Evolutionary conservation across 2,113 vertebrate species (phyloP).

Genomic region (Phrynocephalus versicolor): DNA sequence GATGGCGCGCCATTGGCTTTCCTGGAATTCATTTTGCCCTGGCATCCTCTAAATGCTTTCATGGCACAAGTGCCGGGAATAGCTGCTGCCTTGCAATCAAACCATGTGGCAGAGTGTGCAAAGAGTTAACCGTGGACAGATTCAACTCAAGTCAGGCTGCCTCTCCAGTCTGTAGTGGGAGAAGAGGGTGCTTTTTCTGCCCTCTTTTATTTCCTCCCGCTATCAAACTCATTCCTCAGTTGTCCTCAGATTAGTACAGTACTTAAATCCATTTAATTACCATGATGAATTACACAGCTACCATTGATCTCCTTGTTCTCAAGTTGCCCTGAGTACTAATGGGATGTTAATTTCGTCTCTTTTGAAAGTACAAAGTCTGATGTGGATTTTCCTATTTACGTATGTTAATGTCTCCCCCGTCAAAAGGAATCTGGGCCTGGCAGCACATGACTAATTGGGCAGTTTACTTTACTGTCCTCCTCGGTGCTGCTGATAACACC

Average conservation of each 20-base stretch:
- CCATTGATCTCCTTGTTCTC: slow-evolving; percentile 61
- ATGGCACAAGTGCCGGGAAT: background rate
- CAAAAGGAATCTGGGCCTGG: slow-evolving; percentile 48
- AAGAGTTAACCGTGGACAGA: background rate
- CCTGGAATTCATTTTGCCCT: too few species aligned
- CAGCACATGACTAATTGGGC: slow-evolving; percentile 53
- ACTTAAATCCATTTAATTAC: slow-evolving; percentile 64
- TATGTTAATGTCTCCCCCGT: slow-evolving; percentile 61
- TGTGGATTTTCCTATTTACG: slow-evolving; percentile 57
- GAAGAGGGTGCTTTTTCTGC: background rate
- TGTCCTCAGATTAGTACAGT: slow-evolving; percentile 44
- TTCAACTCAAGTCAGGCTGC: slow-evolving; percentile 30
- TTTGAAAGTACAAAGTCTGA: slow-evolving; percentile 60
- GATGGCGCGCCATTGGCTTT: background rate
- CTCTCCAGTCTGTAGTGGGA: slow-evolving; percentile 19
- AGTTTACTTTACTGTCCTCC: slow-evolving; percentile 48
- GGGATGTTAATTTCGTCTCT: slow-evolving; percentile 56
- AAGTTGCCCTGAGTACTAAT: slow-evolving; percentile 58
- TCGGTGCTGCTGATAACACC: slow-evolving; percentile 39
- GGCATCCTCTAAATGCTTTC: background rate
- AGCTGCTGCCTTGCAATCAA: background rate
- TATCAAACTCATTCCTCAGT: slow-evolving; percentile 39
- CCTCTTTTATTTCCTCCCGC: background rate
- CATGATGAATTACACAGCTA: slow-evolving; percentile 51
- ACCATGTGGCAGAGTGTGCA: background rate